Evolutionary conservation across 1,140 invertebrate species (phyloP).

Genomic region (Drosophila erecta): DNA sequence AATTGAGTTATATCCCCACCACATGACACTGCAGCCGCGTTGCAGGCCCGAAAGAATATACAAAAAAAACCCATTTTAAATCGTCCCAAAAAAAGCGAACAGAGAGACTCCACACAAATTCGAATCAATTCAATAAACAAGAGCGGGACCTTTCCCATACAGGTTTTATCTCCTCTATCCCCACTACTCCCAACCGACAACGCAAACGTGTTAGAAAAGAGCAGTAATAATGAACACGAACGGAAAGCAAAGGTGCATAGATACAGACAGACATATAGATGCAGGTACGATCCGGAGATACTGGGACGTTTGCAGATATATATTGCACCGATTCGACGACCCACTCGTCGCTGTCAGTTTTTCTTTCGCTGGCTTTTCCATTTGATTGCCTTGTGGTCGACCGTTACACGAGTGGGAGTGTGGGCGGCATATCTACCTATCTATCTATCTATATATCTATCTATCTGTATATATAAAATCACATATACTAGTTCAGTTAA

Average conservation of each 20-base stretch:
- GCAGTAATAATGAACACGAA: conserved; percentile 63
- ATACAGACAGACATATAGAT: conserved; percentile 15
- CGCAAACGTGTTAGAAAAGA: conserved; percentile 67
- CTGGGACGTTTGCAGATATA: conserved; percentile 5
- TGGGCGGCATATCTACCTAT: not conserved
- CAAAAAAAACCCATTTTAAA: conserved; percentile 52
- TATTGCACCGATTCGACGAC: conserved; percentile 4
- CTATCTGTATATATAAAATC: not conserved
- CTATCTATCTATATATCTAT: not conserved
- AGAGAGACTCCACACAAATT: conserved; percentile 37
- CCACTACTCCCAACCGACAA: not conserved
- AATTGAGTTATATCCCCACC: conserved; percentile 72
- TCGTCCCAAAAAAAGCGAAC: conserved; percentile 39
- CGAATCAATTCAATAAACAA: conserved; percentile 70
- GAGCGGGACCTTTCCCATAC: conserved; percentile 59
- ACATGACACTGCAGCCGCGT: conserved; percentile 64
- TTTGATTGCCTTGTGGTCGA: conserved; percentile 32
- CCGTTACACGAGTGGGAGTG: conserved; percentile 16
- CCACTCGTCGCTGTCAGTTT: conserved; percentile 17
- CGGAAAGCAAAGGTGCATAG: conserved; percentile 9
- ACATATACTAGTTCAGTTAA: not conserved
- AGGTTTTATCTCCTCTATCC: conserved; percentile 14
- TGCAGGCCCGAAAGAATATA: conserved; percentile 31
- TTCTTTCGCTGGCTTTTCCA: conserved; percentile 21
- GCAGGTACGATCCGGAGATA: conserved; percentile 10